Evolutionary conservation across 2,113 vertebrate genomes (phyloP).

Genomic region (Pimephales promelas): DNA sequence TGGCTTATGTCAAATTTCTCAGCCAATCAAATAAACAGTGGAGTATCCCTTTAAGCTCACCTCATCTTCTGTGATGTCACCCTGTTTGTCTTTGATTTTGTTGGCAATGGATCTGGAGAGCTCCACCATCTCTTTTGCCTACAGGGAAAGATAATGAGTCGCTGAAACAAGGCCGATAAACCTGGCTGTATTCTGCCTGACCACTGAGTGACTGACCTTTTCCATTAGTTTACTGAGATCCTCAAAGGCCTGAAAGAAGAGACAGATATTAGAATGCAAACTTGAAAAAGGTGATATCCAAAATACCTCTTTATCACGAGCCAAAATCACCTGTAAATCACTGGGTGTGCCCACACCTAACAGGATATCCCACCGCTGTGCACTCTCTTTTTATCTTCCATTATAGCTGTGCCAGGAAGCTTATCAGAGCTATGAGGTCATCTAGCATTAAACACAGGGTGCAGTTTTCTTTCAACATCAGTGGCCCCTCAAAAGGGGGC

Average conservation of each 20-base stretch:
- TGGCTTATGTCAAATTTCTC: not conserved
- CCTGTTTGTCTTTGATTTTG: conserved; percentile 99
- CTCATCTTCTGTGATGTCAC: conserved; percentile 97
- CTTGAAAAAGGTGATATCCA: not conserved
- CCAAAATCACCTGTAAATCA: conserved; percentile 18
- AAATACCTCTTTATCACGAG: not conserved
- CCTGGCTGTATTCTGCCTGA: not conserved
- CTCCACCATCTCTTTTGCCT: conserved; percentile 99
- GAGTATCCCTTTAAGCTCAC: conserved; percentile 66
- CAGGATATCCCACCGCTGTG: conserved; percentile 20
- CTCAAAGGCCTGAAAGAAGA: conserved; percentile 87
- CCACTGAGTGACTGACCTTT: conserved; percentile 80
- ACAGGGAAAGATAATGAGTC: conserved; percentile 57
- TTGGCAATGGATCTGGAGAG: conserved; percentile 95
- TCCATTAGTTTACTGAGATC: conserved; percentile 98
- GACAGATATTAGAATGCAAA: conserved; percentile 15
- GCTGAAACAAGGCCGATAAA: not conserved
- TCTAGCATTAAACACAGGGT: conserved; percentile 23
- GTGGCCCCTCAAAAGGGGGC: not conserved
- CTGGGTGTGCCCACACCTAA: conserved; percentile 22
- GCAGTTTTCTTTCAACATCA: not conserved
- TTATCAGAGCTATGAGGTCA: conserved; percentile 49
- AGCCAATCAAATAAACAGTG: not conserved
- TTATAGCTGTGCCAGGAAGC: conserved; percentile 49
- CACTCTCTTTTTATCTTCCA: conserved; percentile 41